Base-by-base conservation (phyloP, 2,888 invertebrate species). In the Chymomyza amoena region DNA sequence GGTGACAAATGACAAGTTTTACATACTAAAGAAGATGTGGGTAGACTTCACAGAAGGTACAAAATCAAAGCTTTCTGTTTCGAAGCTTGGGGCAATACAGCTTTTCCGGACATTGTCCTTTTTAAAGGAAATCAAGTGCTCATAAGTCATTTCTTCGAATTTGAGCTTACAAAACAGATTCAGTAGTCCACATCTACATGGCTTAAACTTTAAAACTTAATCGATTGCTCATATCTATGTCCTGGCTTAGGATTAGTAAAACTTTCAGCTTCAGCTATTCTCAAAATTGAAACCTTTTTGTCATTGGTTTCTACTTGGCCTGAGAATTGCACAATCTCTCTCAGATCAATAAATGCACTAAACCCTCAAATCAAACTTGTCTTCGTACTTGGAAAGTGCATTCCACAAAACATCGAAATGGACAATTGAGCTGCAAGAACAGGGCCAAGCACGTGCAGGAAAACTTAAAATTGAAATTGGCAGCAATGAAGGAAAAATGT, bases 381-480 rank as follows among this genome's bases (percentile, higher is more conserved):
- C 69, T 64, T 61, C 4, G 32, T 32, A 32, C 32, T 32, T 1
- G 32, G 13, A 45, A 45, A 45, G 10, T 45, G 39, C 39, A 45
- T 45, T 45, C 39, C 13, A 45, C n/a, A 13, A 45, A 45, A 4
- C 39, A 45, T 13, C 13, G 39, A 45, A 13, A 45, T 45, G 4
- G 39, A 10, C 39, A 45, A 45, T 45, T 13, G 39, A 45, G 39
- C 13, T 45, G 39, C 13, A 45, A 45, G 13, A 45, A 45, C 39
- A 45, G 39, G 54, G 54, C 54, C 54, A 54, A 54, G 54, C 18
- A 54, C 54, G 54, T 54, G 54, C 54, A 54, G 4, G 54, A 16
- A 54, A 73, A 67, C 69, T 51, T 36, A 72, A 66, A 69, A 66
- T 39, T 45, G 16, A 66, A 69, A 59, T 61, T 60, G 59, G 39